These are phyloP conservation scores for Diaprepes abbreviatus DNA, from an alignment of 2,888 invertebrate genomes.

Conservation along the genomic window DNA sequence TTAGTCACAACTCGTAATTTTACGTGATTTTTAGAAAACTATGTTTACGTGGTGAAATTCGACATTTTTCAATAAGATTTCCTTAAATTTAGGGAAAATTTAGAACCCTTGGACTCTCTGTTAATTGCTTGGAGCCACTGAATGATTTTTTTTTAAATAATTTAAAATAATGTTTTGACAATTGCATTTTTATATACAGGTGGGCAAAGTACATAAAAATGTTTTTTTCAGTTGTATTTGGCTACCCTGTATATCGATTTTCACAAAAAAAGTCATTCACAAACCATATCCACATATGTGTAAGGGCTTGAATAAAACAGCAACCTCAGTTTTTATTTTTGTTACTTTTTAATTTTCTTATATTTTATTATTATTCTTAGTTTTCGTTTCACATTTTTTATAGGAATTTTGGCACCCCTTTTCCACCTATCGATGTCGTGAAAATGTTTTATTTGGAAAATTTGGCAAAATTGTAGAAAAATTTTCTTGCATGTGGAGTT, in stretches of 20 bases:
- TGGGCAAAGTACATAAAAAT: no score
- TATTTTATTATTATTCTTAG: slow-evolving; percentile 7
- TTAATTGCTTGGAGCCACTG: slow-evolving; percentile 4
- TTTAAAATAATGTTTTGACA: not conserved
- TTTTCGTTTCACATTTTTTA: slow-evolving; percentile 1
- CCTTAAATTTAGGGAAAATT: slow-evolving; percentile 46
- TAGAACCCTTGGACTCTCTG: slow-evolving; percentile 1
- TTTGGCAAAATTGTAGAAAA: slow-evolving; percentile 48
- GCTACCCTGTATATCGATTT: not conserved
- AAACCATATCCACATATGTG: slow-evolving; percentile 47
- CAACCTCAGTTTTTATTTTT: slow-evolving; percentile 38
- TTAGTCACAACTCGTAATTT: no score
- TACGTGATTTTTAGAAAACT: no score
- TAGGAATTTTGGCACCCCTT: slow-evolving; percentile 42
- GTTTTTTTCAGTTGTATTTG: not conserved
- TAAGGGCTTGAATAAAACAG: slow-evolving; percentile 40
- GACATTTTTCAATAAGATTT: slow-evolving; percentile 3
- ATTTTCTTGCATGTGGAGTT: slow-evolving; percentile 42
- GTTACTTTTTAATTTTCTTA: not conserved
- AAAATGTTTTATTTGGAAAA: slow-evolving; percentile 24
- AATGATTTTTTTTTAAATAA: slow-evolving; percentile 24
- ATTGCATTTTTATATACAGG: no score
- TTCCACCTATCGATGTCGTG: slow-evolving; percentile 39
- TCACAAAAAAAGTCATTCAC: slow-evolving; percentile 19
- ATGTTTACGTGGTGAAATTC: slow-evolving; percentile 18